Evolutionary conservation across 2,797 vertebrate species (phyloP).

Genomic region (Sebastes hubbsi): DNA sequence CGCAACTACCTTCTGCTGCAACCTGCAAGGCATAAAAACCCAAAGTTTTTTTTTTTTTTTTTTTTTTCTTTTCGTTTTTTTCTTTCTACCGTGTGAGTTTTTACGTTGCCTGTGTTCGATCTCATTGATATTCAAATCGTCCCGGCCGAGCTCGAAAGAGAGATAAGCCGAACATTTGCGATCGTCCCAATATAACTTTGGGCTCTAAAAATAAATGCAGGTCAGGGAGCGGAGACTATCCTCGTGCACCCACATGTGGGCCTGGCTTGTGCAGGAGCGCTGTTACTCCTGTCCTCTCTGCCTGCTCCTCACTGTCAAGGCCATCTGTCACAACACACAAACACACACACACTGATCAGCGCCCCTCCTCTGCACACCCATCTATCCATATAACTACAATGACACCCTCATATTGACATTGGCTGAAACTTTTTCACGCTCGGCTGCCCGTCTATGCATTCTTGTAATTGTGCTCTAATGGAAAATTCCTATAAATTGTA

Average conservation of each 20-base stretch:
- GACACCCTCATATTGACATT: constrained; percentile 34
- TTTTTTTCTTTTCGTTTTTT: not conserved
- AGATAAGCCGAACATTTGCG: constrained; percentile 72
- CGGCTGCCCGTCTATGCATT: constrained; percentile 9
- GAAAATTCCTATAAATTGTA: not conserved
- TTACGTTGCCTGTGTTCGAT: not conserved
- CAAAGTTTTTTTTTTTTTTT: not conserved
- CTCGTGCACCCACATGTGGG: constrained; percentile 69
- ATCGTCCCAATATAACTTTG: constrained; percentile 75
- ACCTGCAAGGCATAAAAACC: not conserved
- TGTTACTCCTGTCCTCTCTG: constrained; percentile 53
- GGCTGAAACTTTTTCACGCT: constrained; percentile 13
- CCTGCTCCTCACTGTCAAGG: constrained; percentile 66
- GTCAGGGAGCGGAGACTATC: constrained; percentile 70
- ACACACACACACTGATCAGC: constrained; percentile 10
- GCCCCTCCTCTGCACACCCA: constrained; percentile 14
- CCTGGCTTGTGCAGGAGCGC: constrained; percentile 54
- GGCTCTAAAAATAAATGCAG: constrained; percentile 76
- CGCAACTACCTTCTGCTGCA: not conserved
- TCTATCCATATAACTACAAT: constrained; percentile 53
- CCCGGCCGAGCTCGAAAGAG: constrained; percentile 40
- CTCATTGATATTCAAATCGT: constrained; percentile 48
- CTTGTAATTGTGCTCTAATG: not conserved
- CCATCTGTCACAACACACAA: constrained; percentile 67
- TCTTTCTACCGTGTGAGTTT: not conserved